phyloP scores from a whole-genome alignment of 2,888 invertebrate genomes.

The Phengaris arion region DNA sequence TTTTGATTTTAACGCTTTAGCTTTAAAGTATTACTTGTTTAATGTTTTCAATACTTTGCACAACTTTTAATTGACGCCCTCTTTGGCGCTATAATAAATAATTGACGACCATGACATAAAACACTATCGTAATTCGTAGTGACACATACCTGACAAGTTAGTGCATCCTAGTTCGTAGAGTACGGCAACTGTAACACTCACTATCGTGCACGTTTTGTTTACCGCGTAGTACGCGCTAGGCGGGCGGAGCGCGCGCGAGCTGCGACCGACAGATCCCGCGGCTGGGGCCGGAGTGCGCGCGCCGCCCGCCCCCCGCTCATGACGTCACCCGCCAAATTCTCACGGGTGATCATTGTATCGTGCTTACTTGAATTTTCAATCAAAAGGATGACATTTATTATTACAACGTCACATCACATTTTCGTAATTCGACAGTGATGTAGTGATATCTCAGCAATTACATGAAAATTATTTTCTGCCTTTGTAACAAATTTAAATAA shows the following conservation, averaged over 20 bases:
- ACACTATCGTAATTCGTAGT: not conserved
- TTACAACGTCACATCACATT: conserved; percentile 6
- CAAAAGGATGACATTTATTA: conserved; percentile 41
- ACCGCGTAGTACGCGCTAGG: conserved; percentile 51
- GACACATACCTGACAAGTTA: not conserved
- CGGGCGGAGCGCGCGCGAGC: conserved; percentile 67
- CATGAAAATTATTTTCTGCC: too few relatives aligned
- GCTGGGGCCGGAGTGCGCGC: conserved; percentile 43
- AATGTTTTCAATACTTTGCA: too few relatives aligned
- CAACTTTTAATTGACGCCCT: too few relatives aligned
- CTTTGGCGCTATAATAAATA: too few relatives aligned
- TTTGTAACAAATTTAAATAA: too few relatives aligned
- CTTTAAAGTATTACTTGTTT: not conserved
- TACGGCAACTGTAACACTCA: not conserved
- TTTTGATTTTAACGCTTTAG: not conserved
- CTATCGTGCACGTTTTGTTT: conserved; percentile 52
- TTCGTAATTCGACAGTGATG: conserved; percentile 2
- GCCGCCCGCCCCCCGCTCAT: conserved; percentile 48
- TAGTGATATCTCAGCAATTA: too few relatives aligned
- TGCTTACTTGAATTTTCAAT: conserved; percentile 45
- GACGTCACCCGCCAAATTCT: conserved; percentile 74
- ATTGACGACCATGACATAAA: not conserved
- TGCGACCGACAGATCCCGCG: conserved; percentile 56
- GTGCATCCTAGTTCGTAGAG: conserved; percentile 3
- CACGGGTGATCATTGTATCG: conserved; percentile 56